Base-by-base conservation (phyloP, 2,888 invertebrate species). In the Palloptera scutellata region DNA sequence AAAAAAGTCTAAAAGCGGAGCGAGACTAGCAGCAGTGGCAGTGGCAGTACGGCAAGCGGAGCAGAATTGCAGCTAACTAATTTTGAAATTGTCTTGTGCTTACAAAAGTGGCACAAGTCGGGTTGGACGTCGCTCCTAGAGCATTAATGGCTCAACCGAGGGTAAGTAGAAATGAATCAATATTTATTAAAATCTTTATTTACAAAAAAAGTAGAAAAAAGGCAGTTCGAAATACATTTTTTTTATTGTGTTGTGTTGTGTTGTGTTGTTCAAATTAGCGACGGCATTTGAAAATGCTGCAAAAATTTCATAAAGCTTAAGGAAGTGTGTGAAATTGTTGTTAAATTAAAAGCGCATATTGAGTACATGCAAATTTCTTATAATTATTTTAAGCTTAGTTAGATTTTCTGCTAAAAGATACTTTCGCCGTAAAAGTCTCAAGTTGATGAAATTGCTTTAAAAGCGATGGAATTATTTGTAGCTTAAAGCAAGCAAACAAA, bases 111-210 rank as follows among this genome's bases (percentile, higher is more conserved):
- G 85, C 85, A 85, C 85, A 84, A 83, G 81, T 84, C 83, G 85
- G 85, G 83, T 80, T 86, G 82, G 85, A 85, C 79, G 77, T 83
- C 82, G 84, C 84, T 85, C 85, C 85, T 81, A 83, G 85, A 86
- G 86, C 85, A 85, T 85, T 85, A 79, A 85, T 85, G 85, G 85
- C 85, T 86, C 85, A 85, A 82, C 86, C 85, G 79, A 85, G 85
- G 85, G 85, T 85, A 79, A 84, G 86, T 84, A 73, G 42, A 54
- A 15, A 30, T 30, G n/a, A n/a, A n/a, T n/a, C n/a, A 30, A 30
- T 30, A 30, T 30, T 30, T 30, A 30, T 30, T 30, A 30, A 30
- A 30, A 4, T 4, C 6, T 30, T 6, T 30, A 30, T 30, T 30
- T 30, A 30, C 2, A 30, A 30, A 30, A 30, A 30, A 30, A 30